Evolutionary conservation across 2,113 vertebrate genomes (phyloP), one percentile per base, ranked within the genome.

Genomic region (Patagioenas fasciata): DNA sequence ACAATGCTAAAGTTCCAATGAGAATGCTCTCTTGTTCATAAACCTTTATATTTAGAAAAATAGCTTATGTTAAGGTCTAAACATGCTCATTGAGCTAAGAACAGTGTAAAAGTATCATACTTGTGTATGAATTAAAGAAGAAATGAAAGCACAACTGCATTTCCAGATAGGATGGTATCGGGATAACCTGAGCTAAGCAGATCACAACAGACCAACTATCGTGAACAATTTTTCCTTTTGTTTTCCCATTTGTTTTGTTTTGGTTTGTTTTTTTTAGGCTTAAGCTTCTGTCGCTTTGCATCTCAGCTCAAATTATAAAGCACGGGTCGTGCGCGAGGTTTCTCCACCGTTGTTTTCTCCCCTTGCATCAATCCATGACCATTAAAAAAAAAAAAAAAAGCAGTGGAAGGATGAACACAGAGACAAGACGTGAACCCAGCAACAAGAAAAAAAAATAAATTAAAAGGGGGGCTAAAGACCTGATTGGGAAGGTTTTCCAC

Each of bases 41-140:
- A 98, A 98, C 98, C 96, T 98, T 98, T 98, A 94, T 98, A 97
- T 97, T 98, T 98, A 98, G 98, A 98, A 98, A 98, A 98, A 98
- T 98, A 98, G 98, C 98, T 98, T 98, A 98, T 98, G 98, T 98
- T 98, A 97, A 98, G 98, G 97, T 98, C 97, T 98, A 98, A 98
- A 97, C 98, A 97, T 98, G 98, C 98, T 98, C 98, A 98, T 97
- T 98, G 98, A 98, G 98, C 98, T 97, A 97, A 98, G 98, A 98
- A 98, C 98, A 98, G 98, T 98, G 98, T 98, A 98, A 97, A 98
- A 97, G 97, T 96, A 96, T 98, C 98, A 98, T 98, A 98, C 98
- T 95, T 38, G 93, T 97, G 98, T 98, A 98, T 98, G 98, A 98
- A 98, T 98, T 96, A 96, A 97, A 98, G 96, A 96, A 97, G 98